Base-by-base conservation (phyloP, 2,113 vertebrate genomes). In the Rhineura floridana region DNA sequence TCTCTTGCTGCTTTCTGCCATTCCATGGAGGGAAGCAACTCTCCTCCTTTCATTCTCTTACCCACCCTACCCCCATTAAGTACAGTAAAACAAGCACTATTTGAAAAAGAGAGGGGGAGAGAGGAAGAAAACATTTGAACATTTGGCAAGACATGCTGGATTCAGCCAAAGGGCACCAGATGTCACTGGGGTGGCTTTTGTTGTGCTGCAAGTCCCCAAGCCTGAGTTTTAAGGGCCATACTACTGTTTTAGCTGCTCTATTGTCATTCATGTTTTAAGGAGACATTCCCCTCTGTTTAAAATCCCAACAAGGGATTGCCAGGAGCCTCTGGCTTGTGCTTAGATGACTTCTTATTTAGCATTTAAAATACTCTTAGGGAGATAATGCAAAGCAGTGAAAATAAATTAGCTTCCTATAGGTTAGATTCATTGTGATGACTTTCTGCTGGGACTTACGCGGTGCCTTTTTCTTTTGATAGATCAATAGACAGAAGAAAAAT, bases 221-320 rank as follows among this genome's bases (percentile, higher is more conserved):
- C 81, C 90, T 92, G 87, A 90, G 93, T 87, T 92, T 87, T 92
- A 94, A 94, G 96, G 95, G 50, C 94, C 94, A 97, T 95, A 92
- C 97, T 93, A 97, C 96, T 94, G 95, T 86, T 94, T 95, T 86
- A 94, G 89, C 91, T 95, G 89, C 0, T 0, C 96, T 88, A 97
- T 98, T 98, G 97, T 98, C 95, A 98, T 98, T 98, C 96, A 97
- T 94, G 93, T 96, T 97, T 93, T 91, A 95, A 93, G 83, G 88
- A 85, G 44, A 67, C 80, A 89, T 89, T 83, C 82, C 87, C 86
- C 63, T 81, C 70, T 83, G 76, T 87, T 87, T 62, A 85, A 39
- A 87, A 6, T 33, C 88, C 79, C 92, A 91, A 69, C 87, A 91
- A 88, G 0, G 88, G 83, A 89, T 88, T 91, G 46, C 80, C 67